Percentiles rank a stretch among this genome's conserved stretches.
phyloP scores from a whole-genome alignment of 2,888 invertebrate species.

The Parelbella ahira region DNA sequence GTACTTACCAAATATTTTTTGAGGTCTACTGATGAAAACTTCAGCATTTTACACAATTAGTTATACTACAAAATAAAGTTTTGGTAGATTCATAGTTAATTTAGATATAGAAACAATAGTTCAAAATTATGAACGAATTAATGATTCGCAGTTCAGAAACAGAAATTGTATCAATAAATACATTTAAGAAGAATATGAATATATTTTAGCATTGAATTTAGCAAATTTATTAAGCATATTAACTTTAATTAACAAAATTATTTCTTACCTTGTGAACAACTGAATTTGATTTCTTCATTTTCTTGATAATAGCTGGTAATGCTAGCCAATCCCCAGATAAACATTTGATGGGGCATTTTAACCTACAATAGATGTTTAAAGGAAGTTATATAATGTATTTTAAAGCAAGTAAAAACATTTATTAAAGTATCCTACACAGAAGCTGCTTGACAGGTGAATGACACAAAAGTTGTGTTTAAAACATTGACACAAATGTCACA shows the following conservation, averaged over 20 bases:
- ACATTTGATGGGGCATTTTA: conserved; percentile 6
- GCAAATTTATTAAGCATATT: too few species aligned
- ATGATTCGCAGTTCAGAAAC: too few species aligned
- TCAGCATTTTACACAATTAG: too few species aligned
- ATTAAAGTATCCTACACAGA: conserved; percentile 15
- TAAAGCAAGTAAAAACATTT: conserved; percentile 12
- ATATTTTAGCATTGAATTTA: too few species aligned
- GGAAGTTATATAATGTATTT: conserved; percentile 8
- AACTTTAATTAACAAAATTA: conserved; percentile 1
- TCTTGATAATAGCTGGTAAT: neutral
- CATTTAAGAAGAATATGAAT: too few species aligned
- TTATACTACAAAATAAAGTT: too few species aligned
- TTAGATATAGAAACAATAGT: too few species aligned
- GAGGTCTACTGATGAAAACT: too few species aligned
- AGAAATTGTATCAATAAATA: too few species aligned
- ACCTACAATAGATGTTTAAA: conserved; percentile 11
- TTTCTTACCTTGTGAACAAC: conserved; percentile 14
- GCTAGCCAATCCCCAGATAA: neutral
- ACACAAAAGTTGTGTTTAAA: conserved; percentile 16
- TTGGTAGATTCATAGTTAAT: too few species aligned
- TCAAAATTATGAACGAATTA: too few species aligned
- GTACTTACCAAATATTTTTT: too few species aligned
- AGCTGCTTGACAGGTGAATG: conserved; percentile 10
- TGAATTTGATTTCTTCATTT: conserved; percentile 6
- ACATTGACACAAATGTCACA: conserved; percentile 22